Conservation (phyloP, 1,140 invertebrate genomes). For the Heterodera schachtii region DNA sequence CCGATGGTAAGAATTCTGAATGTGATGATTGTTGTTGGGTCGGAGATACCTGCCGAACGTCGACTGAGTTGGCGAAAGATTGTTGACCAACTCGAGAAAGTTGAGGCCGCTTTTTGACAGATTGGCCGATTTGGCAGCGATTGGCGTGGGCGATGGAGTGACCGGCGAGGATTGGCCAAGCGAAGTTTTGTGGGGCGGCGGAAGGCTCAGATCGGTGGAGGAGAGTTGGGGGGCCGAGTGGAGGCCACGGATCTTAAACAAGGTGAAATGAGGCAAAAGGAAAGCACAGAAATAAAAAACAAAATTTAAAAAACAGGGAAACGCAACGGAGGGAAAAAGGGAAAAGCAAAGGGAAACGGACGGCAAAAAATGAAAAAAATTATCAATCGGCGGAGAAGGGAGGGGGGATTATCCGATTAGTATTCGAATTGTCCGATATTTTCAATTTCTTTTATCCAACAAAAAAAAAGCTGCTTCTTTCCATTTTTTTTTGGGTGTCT, state of each 20-base stretch:
- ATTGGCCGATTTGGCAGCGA: constrained; percentile 16
- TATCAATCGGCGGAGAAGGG: background rate
- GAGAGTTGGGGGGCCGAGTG: constrained; percentile 13
- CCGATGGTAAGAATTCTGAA: too few relatives aligned
- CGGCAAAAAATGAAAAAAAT: constrained; percentile 3
- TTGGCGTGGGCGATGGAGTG: background rate
- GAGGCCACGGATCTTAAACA: constrained; percentile 23
- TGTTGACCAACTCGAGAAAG: constrained; percentile 9
- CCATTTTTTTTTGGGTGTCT: too few relatives aligned
- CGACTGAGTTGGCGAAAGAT: background rate
- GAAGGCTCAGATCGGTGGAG: background rate
- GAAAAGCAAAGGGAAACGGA: too few relatives aligned
- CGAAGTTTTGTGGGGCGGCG: background rate
- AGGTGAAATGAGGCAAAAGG: background rate
- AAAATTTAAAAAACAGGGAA: background rate
- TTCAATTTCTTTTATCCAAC: too few relatives aligned
- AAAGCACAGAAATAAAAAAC: background rate
- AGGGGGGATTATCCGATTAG: background rate
- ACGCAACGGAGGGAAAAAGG: too few relatives aligned
- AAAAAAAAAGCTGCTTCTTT: too few relatives aligned
- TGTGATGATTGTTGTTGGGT: background rate
- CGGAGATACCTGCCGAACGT: background rate
- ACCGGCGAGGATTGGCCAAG: background rate
- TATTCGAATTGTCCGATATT: background rate
- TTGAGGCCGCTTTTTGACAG: background rate